phyloP scores from a whole-genome alignment of 2,113 vertebrate genomes.

The Apus apus region DNA sequence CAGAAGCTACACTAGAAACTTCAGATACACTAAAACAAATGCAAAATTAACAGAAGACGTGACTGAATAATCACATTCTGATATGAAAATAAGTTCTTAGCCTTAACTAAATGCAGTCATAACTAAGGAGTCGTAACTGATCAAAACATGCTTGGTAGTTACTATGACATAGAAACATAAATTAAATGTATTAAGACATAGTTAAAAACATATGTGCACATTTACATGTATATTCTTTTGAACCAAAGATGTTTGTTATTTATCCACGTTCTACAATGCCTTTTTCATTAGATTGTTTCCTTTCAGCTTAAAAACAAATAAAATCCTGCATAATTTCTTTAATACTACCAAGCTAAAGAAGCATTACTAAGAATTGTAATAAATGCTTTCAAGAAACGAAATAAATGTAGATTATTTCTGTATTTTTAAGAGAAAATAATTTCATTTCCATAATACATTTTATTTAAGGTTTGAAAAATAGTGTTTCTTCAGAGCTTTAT shows the following conservation, averaged over 20 bases:
- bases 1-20: neutral
- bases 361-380: constrained; percentile 10
- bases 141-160: neutral
- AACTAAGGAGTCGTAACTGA: neutral
- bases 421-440: constrained; percentile 11
- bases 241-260: neutral
- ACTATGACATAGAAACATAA: neutral
- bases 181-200: neutral
- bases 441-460: neutral
- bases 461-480: neutral
- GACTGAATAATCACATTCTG: neutral
- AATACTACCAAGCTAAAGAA: neutral
- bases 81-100: neutral
- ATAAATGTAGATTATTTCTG: neutral
- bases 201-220: neutral
- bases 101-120: neutral
- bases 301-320: constrained; percentile 3
- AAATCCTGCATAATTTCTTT: constrained; percentile 6
- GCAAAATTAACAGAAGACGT: neutral
- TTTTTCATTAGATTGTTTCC: neutral
- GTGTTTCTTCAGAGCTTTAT: neutral
- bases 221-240: neutral
- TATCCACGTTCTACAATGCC: neutral
- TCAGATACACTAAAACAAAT: neutral
- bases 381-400: neutral